Conservation (phyloP, 2,113 vertebrate genomes). For the Condylura cristata region DNA sequence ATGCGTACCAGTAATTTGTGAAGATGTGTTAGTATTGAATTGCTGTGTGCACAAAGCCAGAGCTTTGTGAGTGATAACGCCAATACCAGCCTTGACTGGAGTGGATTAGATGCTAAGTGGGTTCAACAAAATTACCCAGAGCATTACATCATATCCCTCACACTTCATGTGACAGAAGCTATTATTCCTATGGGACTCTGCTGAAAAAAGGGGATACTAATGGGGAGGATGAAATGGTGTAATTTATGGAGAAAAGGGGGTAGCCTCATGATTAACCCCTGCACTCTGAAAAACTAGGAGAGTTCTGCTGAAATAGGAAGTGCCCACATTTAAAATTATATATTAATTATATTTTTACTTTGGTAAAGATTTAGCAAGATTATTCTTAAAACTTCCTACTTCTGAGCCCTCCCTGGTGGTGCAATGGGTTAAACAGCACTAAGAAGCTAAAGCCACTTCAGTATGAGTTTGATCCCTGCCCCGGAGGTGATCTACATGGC, state of each 20-base stretch:
- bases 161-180: constrained; percentile 34
- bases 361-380: neutral
- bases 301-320: neutral
- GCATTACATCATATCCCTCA: constrained; percentile 61
- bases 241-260: neutral
- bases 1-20: constrained; percentile 39
- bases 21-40: constrained; percentile 57
- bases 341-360: neutral
- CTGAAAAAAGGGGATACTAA: neutral
- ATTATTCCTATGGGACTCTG: neutral
- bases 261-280: neutral
- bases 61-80: constrained; percentile 54
- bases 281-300: neutral
- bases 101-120: constrained; percentile 69
- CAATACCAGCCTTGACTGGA: constrained; percentile 63
- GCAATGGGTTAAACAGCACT: too few relatives aligned
- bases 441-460: too few relatives aligned
- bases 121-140: constrained; percentile 71
- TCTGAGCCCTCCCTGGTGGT: too few relatives aligned
- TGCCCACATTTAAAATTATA: neutral
- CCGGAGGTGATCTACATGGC: too few relatives aligned
- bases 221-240: neutral
- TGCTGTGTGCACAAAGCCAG: constrained; percentile 9
- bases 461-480: too few relatives aligned
- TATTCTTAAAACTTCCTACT: neutral